Evolutionary conservation across 2,888 invertebrate species (phyloP), one percentile per base, ranked within the genome.

Genomic region (Bedellia somnulentella): DNA sequence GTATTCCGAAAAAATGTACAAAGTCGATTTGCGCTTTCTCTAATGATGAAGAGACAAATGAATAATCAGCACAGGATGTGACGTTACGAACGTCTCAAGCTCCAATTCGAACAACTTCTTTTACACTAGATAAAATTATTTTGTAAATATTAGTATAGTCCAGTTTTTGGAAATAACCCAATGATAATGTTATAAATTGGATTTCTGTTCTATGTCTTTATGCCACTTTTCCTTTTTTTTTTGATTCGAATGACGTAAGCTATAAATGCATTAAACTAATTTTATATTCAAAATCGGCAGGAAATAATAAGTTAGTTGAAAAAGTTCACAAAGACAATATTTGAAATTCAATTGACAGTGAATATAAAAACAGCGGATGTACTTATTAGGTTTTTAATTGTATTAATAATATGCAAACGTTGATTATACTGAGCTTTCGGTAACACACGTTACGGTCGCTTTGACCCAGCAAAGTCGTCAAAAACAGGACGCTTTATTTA

Each of bases 61-160:
- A 71, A 64, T 68, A 64, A 73, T 71, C 64, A 59, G 54, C 55
- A 68, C 67, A 68, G 73, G 73, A 73, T 71, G 62, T 71, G 71
- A 71, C 73, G 73, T 68, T 55, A 52, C 59, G 46, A 44, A 46
- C 58, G 56, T 52, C n/a, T n/a, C n/a, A n/a, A n/a, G 71, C 59
- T 68, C 70, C 64, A 63, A 63, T 71, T 73, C 70, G 60, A 66
- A 29, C n/a, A n/a, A n/a, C n/a, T n/a, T n/a, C n/a, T n/a, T n/a
- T n/a, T n/a, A n/a, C n/a, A n/a, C n/a, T n/a, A n/a, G n/a, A n/a
- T n/a, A n/a, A n/a, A n/a, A n/a, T n/a, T n/a, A n/a, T n/a, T n/a
- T n/a, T n/a, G n/a, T n/a, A n/a, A n/a, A n/a, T n/a, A n/a, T n/a
- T n/a, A n/a, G n/a, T n/a, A n/a, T n/a, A n/a, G n/a, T n/a, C n/a